These are phyloP conservation scores for Macaca nemestrina DNA, from an alignment of 2,113 vertebrate genomes.

Conservation along the genomic window DNA sequence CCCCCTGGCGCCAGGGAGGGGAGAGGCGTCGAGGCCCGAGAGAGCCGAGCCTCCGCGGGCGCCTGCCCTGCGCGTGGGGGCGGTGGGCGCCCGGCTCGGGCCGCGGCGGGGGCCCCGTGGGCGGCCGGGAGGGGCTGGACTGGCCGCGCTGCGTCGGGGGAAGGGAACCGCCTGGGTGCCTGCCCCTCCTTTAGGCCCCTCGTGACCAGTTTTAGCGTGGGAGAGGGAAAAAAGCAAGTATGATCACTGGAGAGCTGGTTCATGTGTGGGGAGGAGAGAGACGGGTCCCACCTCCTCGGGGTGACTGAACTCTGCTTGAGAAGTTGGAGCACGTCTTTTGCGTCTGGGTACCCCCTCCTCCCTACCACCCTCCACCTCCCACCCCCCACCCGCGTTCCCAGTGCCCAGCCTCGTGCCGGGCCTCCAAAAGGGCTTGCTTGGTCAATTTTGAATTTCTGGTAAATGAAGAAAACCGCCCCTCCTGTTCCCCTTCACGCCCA, in stretches of 20 bases:
- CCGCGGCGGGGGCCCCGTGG: background rate
- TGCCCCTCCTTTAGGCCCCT: conserved; percentile 54
- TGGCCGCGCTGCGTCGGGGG: background rate
- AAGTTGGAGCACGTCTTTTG: background rate
- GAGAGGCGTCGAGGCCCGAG: conserved; percentile 13
- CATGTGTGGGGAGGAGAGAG: conserved; percentile 3
- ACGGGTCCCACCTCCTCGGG: conserved; percentile 30
- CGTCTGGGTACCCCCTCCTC: background rate
- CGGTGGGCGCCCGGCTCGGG: background rate
- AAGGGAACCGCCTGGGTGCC: background rate
- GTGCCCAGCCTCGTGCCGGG: background rate
- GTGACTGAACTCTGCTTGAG: background rate
- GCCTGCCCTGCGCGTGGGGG: background rate
- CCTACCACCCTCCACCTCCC: too few relatives aligned
- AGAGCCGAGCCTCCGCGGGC: background rate
- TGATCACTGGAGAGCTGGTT: conserved; percentile 56
- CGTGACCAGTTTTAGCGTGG: conserved; percentile 69
- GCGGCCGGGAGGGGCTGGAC: conserved; percentile 7
- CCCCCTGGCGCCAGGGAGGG: conserved; percentile 75
- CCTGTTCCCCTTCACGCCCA: background rate
- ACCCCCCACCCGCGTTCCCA: accelerated
- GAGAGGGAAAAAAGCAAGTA: conserved; percentile 60
- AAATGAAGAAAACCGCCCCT: background rate
- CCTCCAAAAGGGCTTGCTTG: background rate
- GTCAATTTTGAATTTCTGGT: background rate